phyloP scores from a whole-genome alignment of 2,113 vertebrate species.

The Salminus brasiliensis region DNA sequence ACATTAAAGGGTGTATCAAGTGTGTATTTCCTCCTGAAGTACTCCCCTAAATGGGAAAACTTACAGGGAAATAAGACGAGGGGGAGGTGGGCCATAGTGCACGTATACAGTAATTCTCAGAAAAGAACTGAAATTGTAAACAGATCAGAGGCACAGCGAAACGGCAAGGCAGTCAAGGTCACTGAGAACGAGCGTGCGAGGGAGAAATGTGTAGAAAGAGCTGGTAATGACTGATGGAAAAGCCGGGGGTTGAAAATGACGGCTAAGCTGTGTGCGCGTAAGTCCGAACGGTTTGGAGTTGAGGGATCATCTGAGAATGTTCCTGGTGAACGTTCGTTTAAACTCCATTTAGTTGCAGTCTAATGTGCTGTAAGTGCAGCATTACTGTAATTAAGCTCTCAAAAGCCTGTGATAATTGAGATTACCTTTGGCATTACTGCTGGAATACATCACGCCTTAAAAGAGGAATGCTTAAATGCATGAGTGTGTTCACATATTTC shows the following conservation, averaged over 20 bases:
- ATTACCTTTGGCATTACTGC: constrained; percentile 13
- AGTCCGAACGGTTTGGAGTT: constrained; percentile 3
- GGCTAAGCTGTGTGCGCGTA: background rate
- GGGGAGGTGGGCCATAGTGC: background rate
- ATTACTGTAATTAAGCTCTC: background rate
- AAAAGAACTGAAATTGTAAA: background rate
- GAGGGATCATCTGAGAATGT: constrained; percentile 15
- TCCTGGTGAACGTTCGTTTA: constrained; percentile 16
- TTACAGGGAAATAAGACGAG: background rate
- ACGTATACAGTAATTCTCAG: background rate
- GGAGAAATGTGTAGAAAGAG: background rate
- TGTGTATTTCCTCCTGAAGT: background rate
- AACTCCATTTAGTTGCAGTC: constrained; percentile 2
- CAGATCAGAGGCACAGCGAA: background rate
- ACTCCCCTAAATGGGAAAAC: background rate
- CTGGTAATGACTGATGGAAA: background rate
- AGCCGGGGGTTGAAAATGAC: background rate
- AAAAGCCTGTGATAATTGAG: constrained; percentile 5
- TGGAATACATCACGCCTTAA: constrained; percentile 20
- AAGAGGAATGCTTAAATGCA: background rate
- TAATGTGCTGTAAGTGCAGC: constrained; percentile 19
- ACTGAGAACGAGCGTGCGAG: background rate
- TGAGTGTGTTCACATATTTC: constrained; percentile 7
- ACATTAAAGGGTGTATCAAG: too few species aligned
- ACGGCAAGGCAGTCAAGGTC: background rate